phyloP scores from a whole-genome alignment of 2,797 vertebrate species.

The Scomberomorus guttatus region DNA sequence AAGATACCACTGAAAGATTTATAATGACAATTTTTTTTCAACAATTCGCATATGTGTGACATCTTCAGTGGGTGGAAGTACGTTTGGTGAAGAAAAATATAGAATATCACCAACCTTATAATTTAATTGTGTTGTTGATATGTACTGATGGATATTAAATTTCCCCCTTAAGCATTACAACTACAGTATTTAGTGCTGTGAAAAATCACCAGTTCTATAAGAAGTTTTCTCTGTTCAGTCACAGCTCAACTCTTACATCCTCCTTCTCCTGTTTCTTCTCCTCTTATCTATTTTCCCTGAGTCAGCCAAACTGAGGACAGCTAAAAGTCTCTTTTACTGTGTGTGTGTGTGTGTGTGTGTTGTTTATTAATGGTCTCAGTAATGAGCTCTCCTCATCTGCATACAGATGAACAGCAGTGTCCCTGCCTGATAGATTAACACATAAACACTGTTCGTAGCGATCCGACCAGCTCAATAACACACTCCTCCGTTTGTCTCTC shows the following conservation, averaged over 20 bases:
- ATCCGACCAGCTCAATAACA: slow-evolving; percentile 21
- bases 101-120: not conserved
- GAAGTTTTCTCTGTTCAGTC: too few relatives aligned
- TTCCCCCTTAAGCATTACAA: not conserved
- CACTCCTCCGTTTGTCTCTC: not conserved
- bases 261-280: not conserved
- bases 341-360: slow-evolving; percentile 65
- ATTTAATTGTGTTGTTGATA: too few relatives aligned
- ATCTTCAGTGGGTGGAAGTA: too few relatives aligned
- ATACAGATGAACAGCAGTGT: slow-evolving; percentile 68
- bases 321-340: not conserved
- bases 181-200: not conserved
- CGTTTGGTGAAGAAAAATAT: not conserved
- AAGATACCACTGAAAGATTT: too few relatives aligned
- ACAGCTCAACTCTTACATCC: not conserved
- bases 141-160: not conserved
- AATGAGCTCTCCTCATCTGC: slow-evolving; percentile 71
- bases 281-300: not conserved
- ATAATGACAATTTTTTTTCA: too few relatives aligned
- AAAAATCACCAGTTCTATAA: not conserved
- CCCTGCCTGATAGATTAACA: slow-evolving; percentile 56
- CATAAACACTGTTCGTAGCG: slow-evolving; percentile 10
- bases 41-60: too few relatives aligned
- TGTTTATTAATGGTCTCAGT: slow-evolving; percentile 73
- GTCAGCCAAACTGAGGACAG: slow-evolving; percentile 28